These are phyloP conservation scores for Drosophila hydei DNA, from an alignment of 1,140 invertebrate genomes.

Conservation along the genomic window DNA sequence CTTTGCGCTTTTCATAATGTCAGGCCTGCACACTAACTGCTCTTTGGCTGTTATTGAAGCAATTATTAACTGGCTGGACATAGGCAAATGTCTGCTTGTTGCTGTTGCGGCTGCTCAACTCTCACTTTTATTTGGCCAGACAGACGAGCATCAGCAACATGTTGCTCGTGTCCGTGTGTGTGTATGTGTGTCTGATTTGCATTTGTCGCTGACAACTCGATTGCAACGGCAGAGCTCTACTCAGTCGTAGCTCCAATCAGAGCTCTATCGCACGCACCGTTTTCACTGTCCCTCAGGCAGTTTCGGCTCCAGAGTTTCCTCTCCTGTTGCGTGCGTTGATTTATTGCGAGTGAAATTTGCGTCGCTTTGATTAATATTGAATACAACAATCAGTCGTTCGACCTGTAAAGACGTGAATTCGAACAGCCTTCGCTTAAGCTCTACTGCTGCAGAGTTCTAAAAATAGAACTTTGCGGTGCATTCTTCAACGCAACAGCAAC, in stretches of 20 bases:
- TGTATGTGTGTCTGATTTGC: conserved; percentile 45
- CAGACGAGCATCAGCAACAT: conserved; percentile 50
- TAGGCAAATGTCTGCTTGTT: conserved; percentile 35
- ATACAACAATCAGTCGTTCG: too few species aligned
- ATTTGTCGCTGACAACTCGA: conserved; percentile 55
- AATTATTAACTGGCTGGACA: conserved; percentile 25
- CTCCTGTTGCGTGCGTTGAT: conserved; percentile 52
- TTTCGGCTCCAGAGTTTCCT: conserved; percentile 7
- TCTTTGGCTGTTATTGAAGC: not conserved
- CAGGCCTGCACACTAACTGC: not conserved
- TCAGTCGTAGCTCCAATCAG: too few species aligned
- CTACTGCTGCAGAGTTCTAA: too few species aligned
- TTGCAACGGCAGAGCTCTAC: conserved; percentile 4
- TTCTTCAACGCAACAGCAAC: too few species aligned
- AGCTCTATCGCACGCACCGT: conserved; percentile 40
- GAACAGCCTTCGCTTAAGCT: too few species aligned
- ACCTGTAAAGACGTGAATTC: too few species aligned
- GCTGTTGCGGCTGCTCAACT: conserved; percentile 44
- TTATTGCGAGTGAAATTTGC: conserved; percentile 78
- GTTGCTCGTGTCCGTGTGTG: conserved; percentile 24
- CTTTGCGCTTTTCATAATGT: conserved; percentile 12
- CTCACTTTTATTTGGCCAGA: conserved; percentile 57
- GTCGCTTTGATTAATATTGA: conserved; percentile 75
- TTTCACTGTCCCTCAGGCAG: conserved; percentile 65
- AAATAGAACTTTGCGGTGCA: too few species aligned